Base-by-base conservation (phyloP, 2,797 vertebrate genomes). In the Hylomyscus alleni region DNA sequence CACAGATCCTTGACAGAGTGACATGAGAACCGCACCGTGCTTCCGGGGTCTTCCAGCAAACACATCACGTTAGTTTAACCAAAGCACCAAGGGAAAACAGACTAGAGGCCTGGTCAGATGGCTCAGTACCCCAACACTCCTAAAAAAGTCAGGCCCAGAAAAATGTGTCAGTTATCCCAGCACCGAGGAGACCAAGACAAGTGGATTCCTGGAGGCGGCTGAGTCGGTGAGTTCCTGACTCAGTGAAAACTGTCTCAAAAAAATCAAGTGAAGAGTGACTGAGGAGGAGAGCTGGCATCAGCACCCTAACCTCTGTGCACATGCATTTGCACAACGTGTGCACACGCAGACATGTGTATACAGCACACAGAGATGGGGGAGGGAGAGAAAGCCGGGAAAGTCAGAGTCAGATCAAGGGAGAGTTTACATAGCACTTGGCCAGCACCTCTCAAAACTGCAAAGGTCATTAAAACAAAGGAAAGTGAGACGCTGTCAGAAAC, bases 51-150 rank as follows among this genome's bases (percentile, higher is more conserved):
- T 34, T 34, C 69, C 72, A 54, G 31, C 0, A 58, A 65, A 86
- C 13, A 22, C 78, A 58, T 37, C 29, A 31, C 24, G n/a, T 93
- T 37, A 37, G 69, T 77, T 34, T 37, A 58, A 73, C 11, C 29
- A 84, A 96, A 95, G 14, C 73, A 78, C 65, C 60, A 75, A 69
- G n/a, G 4, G 22, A 80, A 83, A 20, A 17, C 62, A 91, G 14
- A 65, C 15, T 12, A 22, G 58, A n/a, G 67, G 10, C 52, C 67
- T 19, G 52, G 50, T 73, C n/a, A 73, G 67, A 31, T 13, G 50
- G n/a, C 52, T 52, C 83, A 73, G 67, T 44, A 31, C 20, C 6
- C 20, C 31, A 67, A 19, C 11, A 60, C 26, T 69, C 85, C 40
- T 54, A 54, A 72, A 72, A 26, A 72, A 72, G 34, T 19, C 13